Conservation (phyloP, 2,888 invertebrate species). For the Chironomus tentans region DNA sequence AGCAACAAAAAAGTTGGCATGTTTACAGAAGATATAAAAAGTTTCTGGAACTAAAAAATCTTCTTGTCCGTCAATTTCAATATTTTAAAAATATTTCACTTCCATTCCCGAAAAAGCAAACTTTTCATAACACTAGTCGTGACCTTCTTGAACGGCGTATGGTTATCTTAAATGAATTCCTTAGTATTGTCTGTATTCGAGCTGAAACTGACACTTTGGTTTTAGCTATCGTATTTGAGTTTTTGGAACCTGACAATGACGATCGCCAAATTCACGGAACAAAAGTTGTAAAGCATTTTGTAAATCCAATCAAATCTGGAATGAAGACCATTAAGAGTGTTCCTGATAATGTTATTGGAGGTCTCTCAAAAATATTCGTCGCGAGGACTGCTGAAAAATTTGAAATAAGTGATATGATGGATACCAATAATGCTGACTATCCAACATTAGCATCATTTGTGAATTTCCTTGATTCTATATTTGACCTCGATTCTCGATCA, state of each 20-base stretch:
- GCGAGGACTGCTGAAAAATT: slow-evolving; percentile 38
- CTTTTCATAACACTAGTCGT: slow-evolving; percentile 85
- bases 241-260: slow-evolving; percentile 61
- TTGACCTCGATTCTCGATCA: slow-evolving; percentile 69
- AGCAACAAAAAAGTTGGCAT: slow-evolving; percentile 71
- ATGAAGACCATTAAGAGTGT: slow-evolving; percentile 67
- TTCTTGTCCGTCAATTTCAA: slow-evolving; percentile 40
- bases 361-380: slow-evolving; percentile 56
- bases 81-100: slow-evolving; percentile 35
- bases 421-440: slow-evolving; percentile 46
- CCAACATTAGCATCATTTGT: slow-evolving; percentile 73
- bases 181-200: slow-evolving; percentile 58
- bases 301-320: slow-evolving; percentile 58
- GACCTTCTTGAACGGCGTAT: slow-evolving; percentile 77
- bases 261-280: slow-evolving; percentile 52
- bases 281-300: slow-evolving; percentile 31
- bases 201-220: slow-evolving; percentile 50
- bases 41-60: slow-evolving; percentile 80
- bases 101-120: slow-evolving; percentile 84
- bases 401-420: background rate
- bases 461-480: slow-evolving; percentile 74
- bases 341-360: slow-evolving; percentile 59
- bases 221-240: slow-evolving; percentile 45
- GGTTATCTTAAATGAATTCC: slow-evolving; percentile 69
- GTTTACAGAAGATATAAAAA: slow-evolving; percentile 89